Percentiles rank a stretch among this genome's conserved stretches.
Evolutionary conservation across 2,797 vertebrate genomes (phyloP).

Genomic region (Sebastolobus alascanus): DNA sequence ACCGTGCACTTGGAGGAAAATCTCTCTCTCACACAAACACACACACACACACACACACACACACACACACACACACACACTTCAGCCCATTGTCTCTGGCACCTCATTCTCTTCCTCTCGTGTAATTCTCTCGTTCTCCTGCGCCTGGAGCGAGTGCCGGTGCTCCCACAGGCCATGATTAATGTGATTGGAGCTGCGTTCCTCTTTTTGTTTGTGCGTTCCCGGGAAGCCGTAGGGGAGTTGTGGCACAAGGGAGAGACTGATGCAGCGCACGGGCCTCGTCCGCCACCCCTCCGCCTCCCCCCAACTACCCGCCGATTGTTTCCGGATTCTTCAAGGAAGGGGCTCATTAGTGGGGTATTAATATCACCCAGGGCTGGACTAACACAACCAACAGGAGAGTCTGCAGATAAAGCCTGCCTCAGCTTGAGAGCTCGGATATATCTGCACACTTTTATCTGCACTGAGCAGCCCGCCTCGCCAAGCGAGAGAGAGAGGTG

Average conservation of each 20-base stretch:
- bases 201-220: conserved; percentile 72
- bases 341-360: conserved; percentile 72
- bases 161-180: conserved; percentile 80
- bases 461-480: conserved; percentile 65
- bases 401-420: conserved; percentile 70
- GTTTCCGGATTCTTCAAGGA: conserved; percentile 74
- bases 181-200: conserved; percentile 76
- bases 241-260: conserved; percentile 66
- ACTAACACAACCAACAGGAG: conserved; percentile 66
- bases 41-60: conserved; percentile 18
- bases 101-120: conserved; percentile 56
- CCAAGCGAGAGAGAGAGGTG: conserved; percentile 32
- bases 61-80: conserved; percentile 19
- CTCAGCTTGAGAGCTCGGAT: conserved; percentile 68
- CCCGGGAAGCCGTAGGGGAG: conserved; percentile 66
- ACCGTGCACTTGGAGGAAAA: conserved; percentile 9
- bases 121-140: conserved; percentile 60
- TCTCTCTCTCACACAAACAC: conserved; percentile 5
- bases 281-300: not conserved
- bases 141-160: conserved; percentile 54
- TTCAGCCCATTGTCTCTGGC: conserved; percentile 43
- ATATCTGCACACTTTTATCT: conserved; percentile 79
- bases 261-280: conserved; percentile 54
- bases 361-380: conserved; percentile 76
- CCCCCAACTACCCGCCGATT: conserved; percentile 37